Evolutionary conservation across 2,888 invertebrate genomes (phyloP), one percentile per base, ranked within the genome.

Genomic region (Lysandra coridon): DNA sequence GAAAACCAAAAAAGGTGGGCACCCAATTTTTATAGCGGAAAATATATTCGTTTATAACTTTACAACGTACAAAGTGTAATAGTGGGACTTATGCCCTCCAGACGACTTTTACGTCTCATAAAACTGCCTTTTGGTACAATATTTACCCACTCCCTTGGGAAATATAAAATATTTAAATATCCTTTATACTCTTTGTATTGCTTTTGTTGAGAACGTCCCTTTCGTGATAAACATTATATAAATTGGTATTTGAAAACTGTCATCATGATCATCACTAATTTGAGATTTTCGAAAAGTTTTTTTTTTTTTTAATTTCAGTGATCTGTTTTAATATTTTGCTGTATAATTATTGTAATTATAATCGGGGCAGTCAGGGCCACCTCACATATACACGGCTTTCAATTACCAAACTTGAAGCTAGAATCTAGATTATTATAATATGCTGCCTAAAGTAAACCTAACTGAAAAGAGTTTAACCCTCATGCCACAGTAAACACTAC

Each of bases 91-190:
- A 49, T 4, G 44, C 49, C 74, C 75, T 44, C 75, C 14, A 75
- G 75, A 75, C 4, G 75, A 75, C 75, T 49, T 75, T 75, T 10
- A 75, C 75, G 49, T 49, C 44, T 75, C 75, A 30, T 49, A 44
- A 75, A 75, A 44, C 23, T 37, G 69, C 37, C 44, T 44, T 75
- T 74, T 17, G n/a, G 74, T 74, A 44, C 40, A 74, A 74, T 40
- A 44, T n/a, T 74, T 74, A 44, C 44, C n/a, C 74, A 40, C 44
- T 12, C 44, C 49, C 30, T 44, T 10, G 75, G 75, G 75, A 49
- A 75, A 49, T 49, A 75, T 75, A 75, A 49, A 49, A 44, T 44
- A 75, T 75, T 75, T 75, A 49, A 75, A 49, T 75, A 75, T 74
- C 23, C 33, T 23, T 74, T 44, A 33, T 33, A 69, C 33, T 14